Evolutionary conservation across 2,888 invertebrate genomes (phyloP).

Genomic region (Dastarcus helophoroides): DNA sequence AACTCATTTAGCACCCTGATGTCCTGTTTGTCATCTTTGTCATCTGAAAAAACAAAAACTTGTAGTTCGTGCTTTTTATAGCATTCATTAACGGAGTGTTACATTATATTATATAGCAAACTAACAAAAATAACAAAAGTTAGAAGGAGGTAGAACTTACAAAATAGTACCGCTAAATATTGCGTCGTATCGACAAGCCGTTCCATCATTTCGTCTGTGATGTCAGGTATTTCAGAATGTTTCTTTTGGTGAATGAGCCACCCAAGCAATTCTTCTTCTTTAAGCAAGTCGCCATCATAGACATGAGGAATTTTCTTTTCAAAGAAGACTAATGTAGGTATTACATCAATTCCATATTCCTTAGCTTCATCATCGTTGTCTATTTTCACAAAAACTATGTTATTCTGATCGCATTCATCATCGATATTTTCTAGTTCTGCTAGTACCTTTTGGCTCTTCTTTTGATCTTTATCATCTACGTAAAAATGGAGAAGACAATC

Average conservation of each 20-base stretch:
- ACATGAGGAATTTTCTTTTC: conserved; percentile 50
- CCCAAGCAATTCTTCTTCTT: conserved; percentile 80
- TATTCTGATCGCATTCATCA: conserved; percentile 85
- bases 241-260: conserved; percentile 87
- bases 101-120: too few species aligned
- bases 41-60: conserved; percentile 57
- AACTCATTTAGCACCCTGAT: conserved; percentile 77
- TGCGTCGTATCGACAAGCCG: conserved; percentile 69
- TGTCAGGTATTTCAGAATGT: conserved; percentile 82
- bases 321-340: conserved; percentile 72
- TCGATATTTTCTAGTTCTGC: conserved; percentile 83
- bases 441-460: conserved; percentile 77
- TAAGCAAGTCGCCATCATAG: conserved; percentile 62
- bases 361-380: conserved; percentile 80
- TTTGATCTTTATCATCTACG: conserved; percentile 84
- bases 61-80: too few species aligned
- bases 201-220: conserved; percentile 90
- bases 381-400: conserved; percentile 85
- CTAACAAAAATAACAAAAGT: not conserved
- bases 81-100: too few species aligned
- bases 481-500: too few species aligned
- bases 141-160: conserved; percentile 47
- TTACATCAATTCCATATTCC: conserved; percentile 74
- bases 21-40: conserved; percentile 82
- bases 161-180: conserved; percentile 81